These are phyloP conservation scores for Meloidogyne floridensis DNA, from an alignment of 1,140 invertebrate genomes.

Conservation along the genomic window DNA sequence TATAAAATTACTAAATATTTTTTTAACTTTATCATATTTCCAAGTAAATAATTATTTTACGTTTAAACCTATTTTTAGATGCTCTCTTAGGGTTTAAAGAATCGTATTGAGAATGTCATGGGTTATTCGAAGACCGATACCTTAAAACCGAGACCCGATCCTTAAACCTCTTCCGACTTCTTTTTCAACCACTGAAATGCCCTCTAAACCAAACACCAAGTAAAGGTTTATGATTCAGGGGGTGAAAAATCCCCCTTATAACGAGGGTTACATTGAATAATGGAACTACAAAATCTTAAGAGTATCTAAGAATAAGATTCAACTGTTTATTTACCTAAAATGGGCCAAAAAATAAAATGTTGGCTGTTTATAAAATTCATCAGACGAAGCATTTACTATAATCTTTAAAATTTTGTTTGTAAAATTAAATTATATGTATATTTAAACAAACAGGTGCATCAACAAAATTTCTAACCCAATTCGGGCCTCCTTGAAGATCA, in stretches of 20 bases:
- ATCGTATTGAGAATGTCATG: no score
- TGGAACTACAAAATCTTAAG: no score
- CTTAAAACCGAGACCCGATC: no score
- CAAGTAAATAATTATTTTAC: not conserved
- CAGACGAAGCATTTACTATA: constrained; percentile 73
- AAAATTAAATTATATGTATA: not conserved
- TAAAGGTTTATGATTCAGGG: constrained; percentile 29
- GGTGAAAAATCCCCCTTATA: no score
- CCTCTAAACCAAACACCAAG: constrained; percentile 40
- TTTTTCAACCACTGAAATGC: not conserved
- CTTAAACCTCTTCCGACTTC: no score
- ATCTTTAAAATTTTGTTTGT: constrained; percentile 66
- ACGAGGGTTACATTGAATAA: no score
- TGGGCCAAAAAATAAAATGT: constrained; percentile 84
- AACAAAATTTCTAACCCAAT: constrained; percentile 78
- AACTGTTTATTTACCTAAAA: constrained; percentile 44
- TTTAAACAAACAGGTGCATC: constrained; percentile 71
- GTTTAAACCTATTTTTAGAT: no score
- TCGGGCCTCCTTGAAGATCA: constrained; percentile 71
- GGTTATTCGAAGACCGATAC: no score
- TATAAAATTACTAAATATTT: constrained; percentile 35
- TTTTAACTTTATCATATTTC: not conserved
- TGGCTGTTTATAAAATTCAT: constrained; percentile 83
- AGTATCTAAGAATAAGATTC: no score
- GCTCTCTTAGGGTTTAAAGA: no score